These are phyloP conservation scores for Odocoileus hemionus DNA, from an alignment of 2,113 vertebrate species.

Conservation along the genomic window DNA sequence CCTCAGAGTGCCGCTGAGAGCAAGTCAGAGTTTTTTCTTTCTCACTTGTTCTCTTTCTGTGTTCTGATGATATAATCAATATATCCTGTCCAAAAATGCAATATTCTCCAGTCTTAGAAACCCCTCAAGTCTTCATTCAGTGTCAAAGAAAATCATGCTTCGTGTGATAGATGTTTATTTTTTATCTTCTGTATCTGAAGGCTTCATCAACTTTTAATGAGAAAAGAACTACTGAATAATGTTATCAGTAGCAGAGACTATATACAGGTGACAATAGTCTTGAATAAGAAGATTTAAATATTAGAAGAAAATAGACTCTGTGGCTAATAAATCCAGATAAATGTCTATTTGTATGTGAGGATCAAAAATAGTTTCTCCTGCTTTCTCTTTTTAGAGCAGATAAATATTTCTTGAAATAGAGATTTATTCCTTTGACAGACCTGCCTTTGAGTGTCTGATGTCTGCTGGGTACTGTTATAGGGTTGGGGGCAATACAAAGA, in stretches of 20 bases:
- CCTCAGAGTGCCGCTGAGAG: background rate
- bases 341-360: slow-evolving; percentile 4
- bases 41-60: slow-evolving; percentile 21
- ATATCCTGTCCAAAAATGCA: slow-evolving; percentile 51
- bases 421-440: background rate
- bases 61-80: slow-evolving; percentile 44
- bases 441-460: background rate
- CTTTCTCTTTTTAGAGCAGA: slow-evolving; percentile 6
- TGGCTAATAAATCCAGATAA: slow-evolving; percentile 44
- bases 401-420: slow-evolving; percentile 13
- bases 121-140: slow-evolving; percentile 54
- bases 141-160: slow-evolving; percentile 58
- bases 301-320: slow-evolving; percentile 34
- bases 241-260: background rate
- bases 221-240: slow-evolving; percentile 46
- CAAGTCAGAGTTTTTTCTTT: slow-evolving; percentile 32
- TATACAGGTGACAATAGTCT: background rate
- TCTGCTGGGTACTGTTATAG: background rate
- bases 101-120: slow-evolving; percentile 46
- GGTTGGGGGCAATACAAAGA: background rate
- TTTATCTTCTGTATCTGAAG: slow-evolving; percentile 45
- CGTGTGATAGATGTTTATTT: slow-evolving; percentile 56
- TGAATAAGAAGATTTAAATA: slow-evolving; percentile 40
- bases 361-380: background rate
- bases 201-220: slow-evolving; percentile 69